Evolutionary conservation across 1,140 invertebrate genomes (phyloP), one percentile per base, ranked within the genome.

Genomic region (Prorops nasuta): DNA sequence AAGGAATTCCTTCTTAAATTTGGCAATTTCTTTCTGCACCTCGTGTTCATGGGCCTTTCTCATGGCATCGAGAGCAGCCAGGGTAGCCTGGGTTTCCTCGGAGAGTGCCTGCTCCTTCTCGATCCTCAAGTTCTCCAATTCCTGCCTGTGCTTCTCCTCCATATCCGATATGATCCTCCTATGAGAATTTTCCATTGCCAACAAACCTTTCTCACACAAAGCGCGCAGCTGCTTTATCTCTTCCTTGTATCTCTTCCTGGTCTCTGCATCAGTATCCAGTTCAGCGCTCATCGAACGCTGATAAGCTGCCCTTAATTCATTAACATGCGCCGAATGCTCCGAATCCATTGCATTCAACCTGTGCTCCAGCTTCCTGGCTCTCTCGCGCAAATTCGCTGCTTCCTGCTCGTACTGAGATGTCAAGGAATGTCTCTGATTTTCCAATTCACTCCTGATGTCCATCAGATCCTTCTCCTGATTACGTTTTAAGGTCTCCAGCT

Each of bases 41-140:
- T 96, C 92, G 54, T 86, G 89, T 75, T 95, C 90, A 71, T 96
- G 93, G 1, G 92, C 92, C 72, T 95, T 94, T 32, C 91, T 82
- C 87, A 96, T 94, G 3, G 91, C 92, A 72, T 96, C 93, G 44
- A 96, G 74, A 12, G 93, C 92, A 53, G 85, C 83, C 42, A 89
- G 65, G 19, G 87, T 89, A 3, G 86, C 86, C 71, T 92, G 89
- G 4, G 91, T 94, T 76, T 95, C 92, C 72, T 94, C 91, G 12
- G 89, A 90, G 20, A 94, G 70, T 3, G 90, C 91, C 57, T 92
- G 90, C 66, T 95, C 91, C 67, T 94, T 94, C 61, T 94, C 91
- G 24, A 87, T 75, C 71, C 84, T 77, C 36, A 90, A 73, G 50
- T 83, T 81, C 43, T 87, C 84, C 18, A 90, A 61, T 68, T 95